These are phyloP conservation scores for Archegozetes longisetosus DNA, from an alignment of 1,140 invertebrate genomes.

Conservation along the genomic window DNA sequence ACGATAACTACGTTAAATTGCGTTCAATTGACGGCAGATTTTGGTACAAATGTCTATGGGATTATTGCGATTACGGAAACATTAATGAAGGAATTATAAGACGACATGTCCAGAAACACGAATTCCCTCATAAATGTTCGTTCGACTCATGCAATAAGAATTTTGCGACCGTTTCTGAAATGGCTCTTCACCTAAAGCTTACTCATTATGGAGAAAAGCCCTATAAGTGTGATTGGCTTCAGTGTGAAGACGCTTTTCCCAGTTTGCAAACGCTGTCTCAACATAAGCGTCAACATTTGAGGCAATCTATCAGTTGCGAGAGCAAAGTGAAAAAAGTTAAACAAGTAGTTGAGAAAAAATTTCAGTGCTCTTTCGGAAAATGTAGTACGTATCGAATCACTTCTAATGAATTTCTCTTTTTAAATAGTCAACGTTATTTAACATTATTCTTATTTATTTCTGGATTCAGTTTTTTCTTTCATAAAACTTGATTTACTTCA, in stretches of 20 bases:
- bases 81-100: not conserved
- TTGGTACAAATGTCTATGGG: not conserved
- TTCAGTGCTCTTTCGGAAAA: not conserved
- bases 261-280: not conserved
- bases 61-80: not conserved
- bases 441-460: too few relatives aligned
- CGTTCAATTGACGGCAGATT: not conserved
- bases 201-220: not conserved
- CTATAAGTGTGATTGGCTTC: not conserved
- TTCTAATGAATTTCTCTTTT: too few relatives aligned
- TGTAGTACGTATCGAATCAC: not conserved
- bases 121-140: not conserved
- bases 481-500: too few relatives aligned
- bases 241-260: not conserved
- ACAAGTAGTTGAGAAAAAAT: not conserved
- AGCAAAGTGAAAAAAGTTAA: not conserved
- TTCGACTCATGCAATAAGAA: not conserved
- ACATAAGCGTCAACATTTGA: not conserved
- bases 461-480: too few relatives aligned
- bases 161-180: not conserved
- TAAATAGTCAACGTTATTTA: too few relatives aligned
- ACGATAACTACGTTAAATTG: not conserved
- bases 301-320: not conserved
- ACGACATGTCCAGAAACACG: not conserved
- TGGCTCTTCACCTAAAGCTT: not conserved